Evolutionary conservation across 2,888 invertebrate species (phyloP).

Genomic region (Notodonta ziczac): DNA sequence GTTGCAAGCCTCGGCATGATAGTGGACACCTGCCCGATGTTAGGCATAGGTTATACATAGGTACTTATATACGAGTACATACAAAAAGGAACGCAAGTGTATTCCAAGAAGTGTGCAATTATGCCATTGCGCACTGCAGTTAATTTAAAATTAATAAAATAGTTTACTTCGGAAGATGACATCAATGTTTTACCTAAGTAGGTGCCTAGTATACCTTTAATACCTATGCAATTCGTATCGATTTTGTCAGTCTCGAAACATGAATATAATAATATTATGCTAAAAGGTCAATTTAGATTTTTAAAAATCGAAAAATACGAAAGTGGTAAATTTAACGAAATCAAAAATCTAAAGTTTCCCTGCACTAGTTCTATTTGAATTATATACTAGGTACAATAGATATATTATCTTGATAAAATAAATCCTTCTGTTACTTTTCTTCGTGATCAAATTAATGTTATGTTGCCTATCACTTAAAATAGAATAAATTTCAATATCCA

Average conservation of each 20-base stretch:
- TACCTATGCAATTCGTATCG: no score
- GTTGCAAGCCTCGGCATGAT: slow-evolving; percentile 1
- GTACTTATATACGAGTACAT: no score
- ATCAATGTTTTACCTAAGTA: no score
- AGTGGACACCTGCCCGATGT: slow-evolving; percentile 2
- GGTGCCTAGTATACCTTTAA: no score
- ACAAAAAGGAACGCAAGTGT: neutral
- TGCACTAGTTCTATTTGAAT: no score
- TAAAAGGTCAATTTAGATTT: no score
- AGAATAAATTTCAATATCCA: slow-evolving; percentile 14
- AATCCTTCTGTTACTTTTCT: neutral
- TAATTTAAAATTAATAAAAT: neutral
- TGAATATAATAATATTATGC: no score
- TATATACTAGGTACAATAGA: no score
- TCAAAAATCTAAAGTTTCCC: no score
- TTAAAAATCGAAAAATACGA: no score
- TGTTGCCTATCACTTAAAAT: slow-evolving; percentile 9
- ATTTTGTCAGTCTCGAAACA: no score
- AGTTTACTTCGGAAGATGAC: neutral
- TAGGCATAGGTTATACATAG: neutral
- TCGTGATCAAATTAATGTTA: slow-evolving; percentile 6
- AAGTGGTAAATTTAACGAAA: no score
- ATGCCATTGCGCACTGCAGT: neutral
- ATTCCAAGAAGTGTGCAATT: neutral
- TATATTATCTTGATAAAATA: neutral